Evolutionary conservation across 1,140 invertebrate genomes (phyloP).

Genomic region (Scaptomyza graminum): DNA sequence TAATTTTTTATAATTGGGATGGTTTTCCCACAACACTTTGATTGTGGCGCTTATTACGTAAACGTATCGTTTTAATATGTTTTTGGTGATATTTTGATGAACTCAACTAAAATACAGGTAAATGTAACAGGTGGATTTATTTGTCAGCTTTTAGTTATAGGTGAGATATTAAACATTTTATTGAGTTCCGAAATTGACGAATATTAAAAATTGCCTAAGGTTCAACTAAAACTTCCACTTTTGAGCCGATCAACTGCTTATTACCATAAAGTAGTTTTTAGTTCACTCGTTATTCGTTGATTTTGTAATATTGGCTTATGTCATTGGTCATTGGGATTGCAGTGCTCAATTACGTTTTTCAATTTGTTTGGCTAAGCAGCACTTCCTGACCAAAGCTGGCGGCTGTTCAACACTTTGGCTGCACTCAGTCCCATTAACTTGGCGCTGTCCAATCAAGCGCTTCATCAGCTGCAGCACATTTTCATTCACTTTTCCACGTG

Average conservation of each 20-base stretch:
- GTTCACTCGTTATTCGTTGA: constrained; percentile 1
- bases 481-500: constrained; percentile 25
- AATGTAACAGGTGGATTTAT: not conserved
- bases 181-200: no score
- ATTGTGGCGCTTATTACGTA: constrained; percentile 45
- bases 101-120: not conserved
- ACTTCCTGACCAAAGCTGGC: constrained; percentile 28
- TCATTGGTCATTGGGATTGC: constrained; percentile 17
- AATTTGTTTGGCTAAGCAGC: constrained; percentile 43
- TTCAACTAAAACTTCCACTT: not conserved
- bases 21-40: constrained; percentile 15
- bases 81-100: constrained; percentile 19
- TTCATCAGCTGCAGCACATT: constrained; percentile 21
- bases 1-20: constrained; percentile 70
- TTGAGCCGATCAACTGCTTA: no score
- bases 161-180: no score
- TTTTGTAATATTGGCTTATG: constrained; percentile 32
- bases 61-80: constrained; percentile 41
- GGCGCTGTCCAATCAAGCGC: constrained; percentile 32
- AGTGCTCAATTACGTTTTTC: constrained; percentile 33
- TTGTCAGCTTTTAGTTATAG: no score
- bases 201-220: no score
- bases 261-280: not conserved
- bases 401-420: constrained; percentile 14
- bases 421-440: constrained; percentile 37